Evolutionary conservation across 2,888 invertebrate species (phyloP).

Genomic region (Cylindroiulus punctatus): DNA sequence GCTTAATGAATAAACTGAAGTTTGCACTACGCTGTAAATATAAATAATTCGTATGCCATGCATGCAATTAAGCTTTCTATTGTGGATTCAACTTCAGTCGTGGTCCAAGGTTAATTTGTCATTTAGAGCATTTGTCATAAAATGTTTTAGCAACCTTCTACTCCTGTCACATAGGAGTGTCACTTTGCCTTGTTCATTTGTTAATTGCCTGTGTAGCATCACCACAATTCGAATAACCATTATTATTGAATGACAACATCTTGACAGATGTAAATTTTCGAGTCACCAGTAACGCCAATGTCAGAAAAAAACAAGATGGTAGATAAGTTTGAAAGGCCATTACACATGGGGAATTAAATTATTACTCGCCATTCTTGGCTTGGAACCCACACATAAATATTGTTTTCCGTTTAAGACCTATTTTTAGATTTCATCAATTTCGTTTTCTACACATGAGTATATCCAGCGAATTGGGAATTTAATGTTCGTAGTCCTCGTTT

Average conservation of each 20-base stretch:
- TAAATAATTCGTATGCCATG: background rate
- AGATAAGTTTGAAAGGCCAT: too few species aligned
- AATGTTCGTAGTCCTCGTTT: too few species aligned
- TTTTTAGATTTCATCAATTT: too few species aligned
- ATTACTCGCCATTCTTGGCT: too few species aligned
- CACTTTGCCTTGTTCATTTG: background rate
- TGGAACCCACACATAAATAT: too few species aligned
- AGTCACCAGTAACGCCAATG: background rate
- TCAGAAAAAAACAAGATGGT: background rate
- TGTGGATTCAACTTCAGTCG: background rate
- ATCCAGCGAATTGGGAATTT: too few species aligned
- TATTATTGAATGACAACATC: background rate
- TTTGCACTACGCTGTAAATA: background rate
- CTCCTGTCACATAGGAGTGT: background rate
- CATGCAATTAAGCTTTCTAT: too few species aligned
- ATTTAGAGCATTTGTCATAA: background rate
- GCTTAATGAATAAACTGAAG: background rate
- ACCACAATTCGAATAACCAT: background rate
- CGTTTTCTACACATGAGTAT: too few species aligned
- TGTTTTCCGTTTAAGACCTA: too few species aligned
- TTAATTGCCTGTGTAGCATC: background rate
- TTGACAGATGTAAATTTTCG: background rate
- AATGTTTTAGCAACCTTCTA: background rate
- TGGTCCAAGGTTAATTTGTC: conserved; percentile 4
- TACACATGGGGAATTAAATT: too few species aligned